phyloP scores from a whole-genome alignment of 2,888 invertebrate species.

The Eupithecia tripunctaria region DNA sequence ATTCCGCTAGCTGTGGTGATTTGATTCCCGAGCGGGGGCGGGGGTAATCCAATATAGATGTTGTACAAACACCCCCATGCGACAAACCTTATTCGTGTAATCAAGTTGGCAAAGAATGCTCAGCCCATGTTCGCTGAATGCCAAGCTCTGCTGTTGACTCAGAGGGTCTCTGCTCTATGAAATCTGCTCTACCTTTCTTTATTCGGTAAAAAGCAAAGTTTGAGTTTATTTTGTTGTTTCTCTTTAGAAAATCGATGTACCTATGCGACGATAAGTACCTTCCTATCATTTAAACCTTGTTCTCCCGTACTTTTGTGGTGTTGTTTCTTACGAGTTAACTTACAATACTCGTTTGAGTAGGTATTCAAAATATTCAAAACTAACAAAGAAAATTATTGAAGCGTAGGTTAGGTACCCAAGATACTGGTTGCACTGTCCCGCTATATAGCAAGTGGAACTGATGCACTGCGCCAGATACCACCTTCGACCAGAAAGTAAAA shows the following conservation, averaged over 20 bases:
- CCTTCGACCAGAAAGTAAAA: too few relatives aligned
- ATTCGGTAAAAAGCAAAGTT: background rate
- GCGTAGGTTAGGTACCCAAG: too few relatives aligned
- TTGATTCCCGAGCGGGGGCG: constrained; percentile 39
- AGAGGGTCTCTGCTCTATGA: background rate
- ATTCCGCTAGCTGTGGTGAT: constrained; percentile 28
- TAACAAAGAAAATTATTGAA: too few relatives aligned
- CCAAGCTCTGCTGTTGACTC: background rate
- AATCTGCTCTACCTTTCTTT: background rate
- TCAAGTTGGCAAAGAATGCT: constrained; percentile 28
- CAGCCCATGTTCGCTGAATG: constrained; percentile 6
- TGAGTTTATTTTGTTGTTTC: background rate
- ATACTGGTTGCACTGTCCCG: too few relatives aligned
- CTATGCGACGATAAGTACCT: background rate
- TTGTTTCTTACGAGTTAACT: background rate
- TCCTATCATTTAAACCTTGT: background rate
- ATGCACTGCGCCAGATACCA: too few relatives aligned
- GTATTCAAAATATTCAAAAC: too few relatives aligned
- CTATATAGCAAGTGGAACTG: too few relatives aligned
- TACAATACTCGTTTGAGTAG: too few relatives aligned
- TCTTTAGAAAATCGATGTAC: background rate
- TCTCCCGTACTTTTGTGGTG: background rate
- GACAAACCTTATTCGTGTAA: constrained; percentile 49
- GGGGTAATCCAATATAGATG: constrained; percentile 67
- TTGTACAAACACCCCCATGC: constrained; percentile 63